Evolutionary conservation across 35 echinoderm and acorn worm genomes (phyloP).

Genomic region (Lytechinus variegatus): DNA sequence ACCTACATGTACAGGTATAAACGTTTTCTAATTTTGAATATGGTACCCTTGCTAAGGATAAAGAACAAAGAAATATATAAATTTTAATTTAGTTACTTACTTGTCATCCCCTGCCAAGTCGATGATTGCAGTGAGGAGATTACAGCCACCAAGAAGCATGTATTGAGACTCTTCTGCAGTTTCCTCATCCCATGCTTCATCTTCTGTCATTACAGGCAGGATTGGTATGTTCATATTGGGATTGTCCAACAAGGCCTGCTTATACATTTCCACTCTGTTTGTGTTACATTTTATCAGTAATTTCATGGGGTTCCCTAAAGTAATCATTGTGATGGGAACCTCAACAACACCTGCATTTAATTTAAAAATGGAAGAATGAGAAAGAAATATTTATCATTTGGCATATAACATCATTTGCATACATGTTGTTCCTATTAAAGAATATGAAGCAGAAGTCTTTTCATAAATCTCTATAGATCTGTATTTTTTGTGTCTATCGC

Average conservation of each 20-base stretch:
- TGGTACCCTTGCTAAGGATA: no score
- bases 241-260: background rate
- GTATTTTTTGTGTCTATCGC: no score
- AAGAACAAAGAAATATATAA: no score
- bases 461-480: no score
- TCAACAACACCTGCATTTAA: background rate
- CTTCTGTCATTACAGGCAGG: constrained; percentile 16
- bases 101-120: constrained; percentile 13
- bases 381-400: no score
- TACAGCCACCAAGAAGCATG: constrained; percentile 2
- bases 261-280: background rate
- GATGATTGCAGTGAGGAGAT: background rate
- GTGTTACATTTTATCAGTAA: background rate
- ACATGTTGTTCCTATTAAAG: no score
- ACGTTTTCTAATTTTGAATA: no score
- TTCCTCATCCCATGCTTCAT: background rate
- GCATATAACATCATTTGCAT: no score
- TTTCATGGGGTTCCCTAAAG: background rate
- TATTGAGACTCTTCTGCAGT: background rate
- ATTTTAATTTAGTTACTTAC: background rate
- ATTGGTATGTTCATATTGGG: background rate
- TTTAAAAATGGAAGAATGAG: no score
- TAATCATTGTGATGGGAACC: background rate
- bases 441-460: no score
- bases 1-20: no score